A percentile compares a stretch with the other conserved stretches of the same genome.
Evolutionary conservation across 2,888 invertebrate species (phyloP).

Genomic region (Machimus atricapillus): DNA sequence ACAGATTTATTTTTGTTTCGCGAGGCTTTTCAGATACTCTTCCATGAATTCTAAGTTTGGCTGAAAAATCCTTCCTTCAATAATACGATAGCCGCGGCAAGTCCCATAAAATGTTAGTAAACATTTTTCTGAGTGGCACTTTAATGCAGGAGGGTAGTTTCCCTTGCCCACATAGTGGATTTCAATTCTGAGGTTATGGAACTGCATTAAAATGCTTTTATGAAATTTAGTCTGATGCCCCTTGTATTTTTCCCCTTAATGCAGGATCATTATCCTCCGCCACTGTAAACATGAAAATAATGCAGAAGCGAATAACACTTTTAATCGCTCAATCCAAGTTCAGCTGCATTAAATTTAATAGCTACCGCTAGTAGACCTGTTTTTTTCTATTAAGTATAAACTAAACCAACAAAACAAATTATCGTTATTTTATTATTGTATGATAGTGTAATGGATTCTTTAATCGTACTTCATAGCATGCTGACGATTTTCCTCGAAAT

Average conservation of each 20-base stretch:
- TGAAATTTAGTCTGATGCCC: too few species aligned
- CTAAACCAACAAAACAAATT: too few species aligned
- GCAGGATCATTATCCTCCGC: too few species aligned
- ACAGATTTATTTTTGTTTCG: constrained; percentile 21
- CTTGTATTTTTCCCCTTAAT: too few species aligned
- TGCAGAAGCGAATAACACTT: neutral
- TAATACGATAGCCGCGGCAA: neutral
- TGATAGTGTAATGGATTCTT: too few species aligned
- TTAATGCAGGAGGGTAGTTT: neutral
- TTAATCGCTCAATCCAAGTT: too few species aligned
- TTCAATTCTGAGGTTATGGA: neutral
- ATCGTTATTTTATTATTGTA: too few species aligned
- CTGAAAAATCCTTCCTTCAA: neutral
- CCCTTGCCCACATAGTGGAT: neutral
- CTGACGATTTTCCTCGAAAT: too few species aligned
- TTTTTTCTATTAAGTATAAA: too few species aligned
- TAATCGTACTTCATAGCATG: too few species aligned
- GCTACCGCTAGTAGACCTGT: too few species aligned
- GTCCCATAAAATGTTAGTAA: neutral
- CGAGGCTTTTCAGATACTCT: neutral
- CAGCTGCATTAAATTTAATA: too few species aligned
- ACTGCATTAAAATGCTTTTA: neutral
- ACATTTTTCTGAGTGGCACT: neutral
- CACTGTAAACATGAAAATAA: neutral
- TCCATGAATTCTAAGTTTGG: neutral